phyloP scores from a whole-genome alignment of 2,113 vertebrate species.

The Ciconia stormi region DNA sequence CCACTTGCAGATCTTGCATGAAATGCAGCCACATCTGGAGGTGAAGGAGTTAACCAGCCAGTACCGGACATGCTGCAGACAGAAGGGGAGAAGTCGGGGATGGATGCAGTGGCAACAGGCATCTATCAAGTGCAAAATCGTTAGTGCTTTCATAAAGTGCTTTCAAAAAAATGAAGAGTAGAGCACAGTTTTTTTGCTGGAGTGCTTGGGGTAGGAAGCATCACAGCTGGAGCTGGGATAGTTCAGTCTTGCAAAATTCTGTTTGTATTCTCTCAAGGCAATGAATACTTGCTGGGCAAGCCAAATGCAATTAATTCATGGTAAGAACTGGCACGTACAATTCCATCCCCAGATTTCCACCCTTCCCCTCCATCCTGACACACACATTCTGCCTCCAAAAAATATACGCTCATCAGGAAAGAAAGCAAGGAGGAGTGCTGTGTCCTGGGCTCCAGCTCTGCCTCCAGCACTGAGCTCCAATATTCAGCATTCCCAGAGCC shows the following conservation, averaged over 20 bases:
- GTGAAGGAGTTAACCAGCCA: not conserved
- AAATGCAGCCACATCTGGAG: not conserved
- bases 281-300: constrained; percentile 34
- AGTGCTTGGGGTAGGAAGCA: constrained; percentile 1
- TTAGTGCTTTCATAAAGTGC: not conserved
- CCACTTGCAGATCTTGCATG: not conserved
- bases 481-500: not conserved
- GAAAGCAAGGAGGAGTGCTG: not conserved
- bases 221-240: constrained; percentile 46
- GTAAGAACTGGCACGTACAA: constrained; percentile 33
- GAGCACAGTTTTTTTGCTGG: not conserved
- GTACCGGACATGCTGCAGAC: not conserved
- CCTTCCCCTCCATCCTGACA: constrained; percentile 42
- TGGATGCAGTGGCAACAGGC: not conserved
- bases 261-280: constrained; percentile 51
- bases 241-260: constrained; percentile 52
- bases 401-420: not conserved
- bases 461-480: not conserved
- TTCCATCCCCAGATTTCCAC: constrained; percentile 38
- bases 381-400: constrained; percentile 41
- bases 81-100: not conserved
- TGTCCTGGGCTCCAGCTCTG: not conserved
- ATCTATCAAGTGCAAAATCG: not conserved
- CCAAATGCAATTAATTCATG: constrained; percentile 55
- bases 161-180: not conserved